Evolutionary conservation across 2,113 vertebrate species (phyloP).

Genomic region (Pagrus major): DNA sequence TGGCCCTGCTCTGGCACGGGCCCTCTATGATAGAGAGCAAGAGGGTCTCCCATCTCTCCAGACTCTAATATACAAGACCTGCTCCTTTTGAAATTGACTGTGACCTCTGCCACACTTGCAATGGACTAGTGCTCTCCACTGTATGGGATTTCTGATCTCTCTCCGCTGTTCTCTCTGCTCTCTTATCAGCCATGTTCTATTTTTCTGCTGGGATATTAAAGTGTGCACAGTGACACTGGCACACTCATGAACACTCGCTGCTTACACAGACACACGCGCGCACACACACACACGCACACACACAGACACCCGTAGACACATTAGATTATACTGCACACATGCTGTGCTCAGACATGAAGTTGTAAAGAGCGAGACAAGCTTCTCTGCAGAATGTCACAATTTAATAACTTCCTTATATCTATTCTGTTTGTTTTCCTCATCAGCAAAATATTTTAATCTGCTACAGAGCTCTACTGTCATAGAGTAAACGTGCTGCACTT

Average conservation of each 20-base stretch:
- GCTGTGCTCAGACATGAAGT: constrained; percentile 4
- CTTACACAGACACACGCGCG: constrained; percentile 26
- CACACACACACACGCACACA: neutral
- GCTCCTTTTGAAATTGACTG: constrained; percentile 83
- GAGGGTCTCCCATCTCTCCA: constrained; percentile 76
- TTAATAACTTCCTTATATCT: constrained; percentile 34
- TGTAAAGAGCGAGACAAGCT: constrained; percentile 10
- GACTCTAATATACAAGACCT: constrained; percentile 81
- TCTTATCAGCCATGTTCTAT: constrained; percentile 75
- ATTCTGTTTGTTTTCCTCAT: constrained; percentile 45
- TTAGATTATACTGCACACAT: constrained; percentile 2
- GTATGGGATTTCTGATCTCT: constrained; percentile 77
- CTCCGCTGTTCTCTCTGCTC: constrained; percentile 43
- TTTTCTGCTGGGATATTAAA: constrained; percentile 77
- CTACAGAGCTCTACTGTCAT: constrained; percentile 14
- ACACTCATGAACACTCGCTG: constrained; percentile 36
- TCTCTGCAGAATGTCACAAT: constrained; percentile 21
- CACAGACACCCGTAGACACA: neutral
- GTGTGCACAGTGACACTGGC: constrained; percentile 56
- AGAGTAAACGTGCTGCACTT: neutral
- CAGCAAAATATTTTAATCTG: constrained; percentile 43
- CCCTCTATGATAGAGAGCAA: constrained; percentile 79
- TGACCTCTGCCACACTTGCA: constrained; percentile 82
- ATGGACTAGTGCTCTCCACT: constrained; percentile 79
- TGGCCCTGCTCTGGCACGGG: constrained; percentile 69